Evolutionary conservation across 2,113 vertebrate species (phyloP).

Genomic region (Rhagologus leucostigma): DNA sequence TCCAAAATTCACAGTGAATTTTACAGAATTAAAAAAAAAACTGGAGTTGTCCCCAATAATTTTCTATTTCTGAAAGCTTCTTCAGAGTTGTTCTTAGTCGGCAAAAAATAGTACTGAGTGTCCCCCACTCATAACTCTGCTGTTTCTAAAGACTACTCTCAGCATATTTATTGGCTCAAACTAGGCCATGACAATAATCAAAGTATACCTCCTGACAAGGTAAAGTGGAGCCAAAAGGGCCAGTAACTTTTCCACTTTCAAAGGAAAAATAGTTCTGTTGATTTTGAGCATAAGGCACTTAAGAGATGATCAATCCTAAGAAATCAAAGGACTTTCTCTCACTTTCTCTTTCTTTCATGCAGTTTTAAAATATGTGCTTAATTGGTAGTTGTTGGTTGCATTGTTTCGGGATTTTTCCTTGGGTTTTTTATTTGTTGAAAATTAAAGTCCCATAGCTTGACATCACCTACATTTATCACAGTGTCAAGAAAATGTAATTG

Average conservation of each 20-base stretch:
- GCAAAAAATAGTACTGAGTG: background rate
- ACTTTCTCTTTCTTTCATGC: background rate
- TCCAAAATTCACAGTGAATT: background rate
- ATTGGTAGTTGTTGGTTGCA: background rate
- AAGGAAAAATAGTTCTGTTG: background rate
- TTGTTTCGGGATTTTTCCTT: background rate
- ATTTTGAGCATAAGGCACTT: background rate
- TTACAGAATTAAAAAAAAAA: background rate
- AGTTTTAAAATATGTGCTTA: background rate
- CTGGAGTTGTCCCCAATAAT: background rate
- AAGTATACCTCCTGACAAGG: background rate
- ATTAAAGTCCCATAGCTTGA: background rate
- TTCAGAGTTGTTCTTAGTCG: background rate
- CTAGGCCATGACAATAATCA: background rate
- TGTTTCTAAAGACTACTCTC: background rate
- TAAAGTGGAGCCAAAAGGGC: background rate
- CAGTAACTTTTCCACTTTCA: background rate
- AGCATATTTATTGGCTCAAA: background rate
- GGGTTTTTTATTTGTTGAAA: background rate
- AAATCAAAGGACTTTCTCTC: background rate
- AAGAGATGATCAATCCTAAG: background rate
- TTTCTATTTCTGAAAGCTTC: background rate
- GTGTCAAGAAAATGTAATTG: background rate
- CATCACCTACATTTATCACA: background rate
- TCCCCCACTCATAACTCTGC: background rate